phyloP scores from a whole-genome alignment of 2,888 invertebrate genomes.

The Schrankia costaestrigalis region DNA sequence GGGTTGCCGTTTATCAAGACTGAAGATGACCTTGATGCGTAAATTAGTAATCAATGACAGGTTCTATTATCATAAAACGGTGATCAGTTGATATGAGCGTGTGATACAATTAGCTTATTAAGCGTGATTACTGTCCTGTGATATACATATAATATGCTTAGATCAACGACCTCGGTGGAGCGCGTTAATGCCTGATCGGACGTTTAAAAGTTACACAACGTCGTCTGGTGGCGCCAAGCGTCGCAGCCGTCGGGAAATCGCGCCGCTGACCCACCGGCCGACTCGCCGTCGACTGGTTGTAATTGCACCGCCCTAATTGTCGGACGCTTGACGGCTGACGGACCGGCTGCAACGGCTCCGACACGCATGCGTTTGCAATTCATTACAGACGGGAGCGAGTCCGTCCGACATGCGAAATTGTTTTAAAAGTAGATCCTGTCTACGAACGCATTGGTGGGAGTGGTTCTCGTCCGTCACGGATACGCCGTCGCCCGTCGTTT shows the following conservation, averaged over 20 bases:
- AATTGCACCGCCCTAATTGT: slow-evolving; percentile 77
- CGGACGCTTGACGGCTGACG: slow-evolving; percentile 53
- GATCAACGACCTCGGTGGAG: slow-evolving; percentile 68
- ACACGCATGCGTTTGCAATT: slow-evolving; percentile 64
- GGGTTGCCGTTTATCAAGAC: slow-evolving; percentile 8
- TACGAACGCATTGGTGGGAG: slow-evolving; percentile 47
- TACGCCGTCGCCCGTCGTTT: slow-evolving; percentile 55
- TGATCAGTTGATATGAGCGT: not conserved
- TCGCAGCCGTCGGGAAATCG: slow-evolving; percentile 68
- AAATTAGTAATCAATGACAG: not conserved
- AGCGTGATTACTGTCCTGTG: slow-evolving; percentile 41
- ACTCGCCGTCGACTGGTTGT: slow-evolving; percentile 61
- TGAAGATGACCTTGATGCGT: not conserved
- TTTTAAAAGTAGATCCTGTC: slow-evolving; percentile 70
- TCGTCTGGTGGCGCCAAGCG: slow-evolving; percentile 65
- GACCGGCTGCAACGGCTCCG: slow-evolving; percentile 43
- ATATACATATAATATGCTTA: slow-evolving; percentile 40
- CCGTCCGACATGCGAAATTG: slow-evolving; percentile 64
- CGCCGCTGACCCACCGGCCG: slow-evolving; percentile 74
- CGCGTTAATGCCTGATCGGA: slow-evolving; percentile 57
- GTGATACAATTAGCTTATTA: slow-evolving; percentile 23
- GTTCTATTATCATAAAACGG: not conserved
- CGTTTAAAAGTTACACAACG: slow-evolving; percentile 72
- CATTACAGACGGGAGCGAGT: slow-evolving; percentile 50
- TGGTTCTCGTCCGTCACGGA: slow-evolving; percentile 52